Percentiles rank a stretch among this genome's conserved stretches.
These are phyloP conservation scores for Nephrotoma guestfalica DNA, from an alignment of 2,888 invertebrate genomes.

Conservation along the genomic window DNA sequence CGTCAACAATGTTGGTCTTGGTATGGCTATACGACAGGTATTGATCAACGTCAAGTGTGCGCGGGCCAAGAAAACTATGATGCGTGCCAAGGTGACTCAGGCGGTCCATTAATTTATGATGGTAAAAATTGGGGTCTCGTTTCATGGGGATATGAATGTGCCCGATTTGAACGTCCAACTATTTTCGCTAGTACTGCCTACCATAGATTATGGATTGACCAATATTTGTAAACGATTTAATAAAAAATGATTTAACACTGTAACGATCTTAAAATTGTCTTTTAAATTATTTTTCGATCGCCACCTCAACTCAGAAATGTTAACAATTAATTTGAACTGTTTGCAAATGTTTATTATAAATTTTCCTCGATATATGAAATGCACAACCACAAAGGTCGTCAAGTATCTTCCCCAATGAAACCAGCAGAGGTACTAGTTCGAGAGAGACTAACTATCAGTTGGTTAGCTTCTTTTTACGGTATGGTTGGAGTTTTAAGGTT, in stretches of 20 bases:
- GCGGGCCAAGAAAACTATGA: not conserved
- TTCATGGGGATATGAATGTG: not conserved
- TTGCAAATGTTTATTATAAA: too few relatives aligned
- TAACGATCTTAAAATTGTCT: too few relatives aligned
- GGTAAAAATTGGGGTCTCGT: not conserved
- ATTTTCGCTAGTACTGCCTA: not conserved
- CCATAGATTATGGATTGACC: not conserved
- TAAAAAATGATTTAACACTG: not conserved
- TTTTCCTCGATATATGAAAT: too few relatives aligned
- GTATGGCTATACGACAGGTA: not conserved
- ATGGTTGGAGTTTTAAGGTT: too few relatives aligned
- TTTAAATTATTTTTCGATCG: too few relatives aligned
- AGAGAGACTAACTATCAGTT: too few relatives aligned
- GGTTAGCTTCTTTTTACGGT: too few relatives aligned
- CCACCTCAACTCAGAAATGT: too few relatives aligned
- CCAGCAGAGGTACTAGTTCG: too few relatives aligned
- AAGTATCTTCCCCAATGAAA: too few relatives aligned
- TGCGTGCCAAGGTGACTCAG: constrained; percentile 1
- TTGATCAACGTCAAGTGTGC: not conserved
- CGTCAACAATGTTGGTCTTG: not conserved
- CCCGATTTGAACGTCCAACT: not conserved
- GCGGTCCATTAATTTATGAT: not conserved
- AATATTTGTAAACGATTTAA: not conserved
- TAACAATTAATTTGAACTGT: too few relatives aligned
- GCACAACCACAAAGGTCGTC: too few relatives aligned